These are phyloP conservation scores for Sciurus carolinensis DNA, from an alignment of 2,797 vertebrate species.

Conservation along the genomic window DNA sequence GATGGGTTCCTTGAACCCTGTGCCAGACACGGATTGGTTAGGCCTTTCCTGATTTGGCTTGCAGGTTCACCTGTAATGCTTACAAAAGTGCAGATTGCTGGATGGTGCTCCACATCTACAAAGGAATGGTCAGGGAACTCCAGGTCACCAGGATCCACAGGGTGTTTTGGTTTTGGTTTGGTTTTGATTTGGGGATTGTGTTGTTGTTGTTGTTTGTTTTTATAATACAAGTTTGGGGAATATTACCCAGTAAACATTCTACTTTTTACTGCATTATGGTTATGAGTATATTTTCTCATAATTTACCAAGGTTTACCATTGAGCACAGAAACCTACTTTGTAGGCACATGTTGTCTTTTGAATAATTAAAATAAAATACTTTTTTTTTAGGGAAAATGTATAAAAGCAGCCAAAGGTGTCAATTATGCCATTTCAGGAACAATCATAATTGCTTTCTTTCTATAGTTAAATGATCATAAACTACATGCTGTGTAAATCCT, in stretches of 20 bases:
- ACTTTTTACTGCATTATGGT: background rate
- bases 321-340: conserved; percentile 29
- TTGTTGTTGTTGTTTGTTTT: background rate
- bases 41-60: background rate
- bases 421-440: conserved; percentile 52
- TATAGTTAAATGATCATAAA: conserved; percentile 63
- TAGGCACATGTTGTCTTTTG: background rate
- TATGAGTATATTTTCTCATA: background rate
- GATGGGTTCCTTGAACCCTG: background rate
- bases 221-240: background rate
- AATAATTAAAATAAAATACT: conserved; percentile 53
- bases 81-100: background rate
- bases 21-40: background rate
- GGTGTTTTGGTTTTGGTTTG: background rate
- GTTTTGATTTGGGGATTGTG: too few relatives aligned
- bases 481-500: conserved; percentile 31
- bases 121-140: background rate
- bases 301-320: background rate
- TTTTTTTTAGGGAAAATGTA: conserved; percentile 57
- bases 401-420: conserved; percentile 58
- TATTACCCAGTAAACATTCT: background rate
- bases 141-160: background rate
- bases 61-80: background rate
- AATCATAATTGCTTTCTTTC: conserved; percentile 54
- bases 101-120: background rate